These are phyloP conservation scores for Scaptodrosophila latifasciaeformis DNA, from an alignment of 2,888 invertebrate genomes.

Conservation along the genomic window DNA sequence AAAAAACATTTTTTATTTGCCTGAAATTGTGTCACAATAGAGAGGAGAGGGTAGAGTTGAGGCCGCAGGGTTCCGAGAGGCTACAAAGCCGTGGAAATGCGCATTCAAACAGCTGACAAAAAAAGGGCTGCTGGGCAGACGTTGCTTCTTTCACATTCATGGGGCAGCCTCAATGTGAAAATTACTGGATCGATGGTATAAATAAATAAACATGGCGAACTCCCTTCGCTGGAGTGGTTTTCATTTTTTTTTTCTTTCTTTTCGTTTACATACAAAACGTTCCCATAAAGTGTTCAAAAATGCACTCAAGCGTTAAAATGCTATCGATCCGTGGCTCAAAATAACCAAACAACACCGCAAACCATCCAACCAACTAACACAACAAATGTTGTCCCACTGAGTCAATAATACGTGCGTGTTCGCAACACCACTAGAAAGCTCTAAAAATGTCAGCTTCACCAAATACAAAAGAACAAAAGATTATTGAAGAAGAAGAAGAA, in stretches of 20 bases:
- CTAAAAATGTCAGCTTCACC: too few species aligned
- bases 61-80: too few species aligned
- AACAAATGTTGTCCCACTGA: background rate
- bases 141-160: background rate
- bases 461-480: too few species aligned
- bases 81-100: background rate
- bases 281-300: constrained; percentile 28
- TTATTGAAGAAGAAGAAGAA: too few species aligned
- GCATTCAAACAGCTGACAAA: background rate
- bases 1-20: too few species aligned
- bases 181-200: constrained; percentile 6
- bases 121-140: background rate
- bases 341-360: constrained; percentile 47
- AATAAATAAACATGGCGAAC: constrained; percentile 13
- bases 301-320: constrained; percentile 61
- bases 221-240: too few species aligned
- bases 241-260: too few species aligned
- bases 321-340: constrained; percentile 59
- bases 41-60: too few species aligned
- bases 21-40: too few species aligned
- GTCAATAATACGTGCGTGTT: too few species aligned
- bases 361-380: constrained; percentile 8
- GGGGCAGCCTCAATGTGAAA: constrained; percentile 4
- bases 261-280: constrained; percentile 6
- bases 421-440: too few species aligned